Evolutionary conservation across 2,797 vertebrate species (phyloP).

Genomic region (Lithobates sylvaticus): DNA sequence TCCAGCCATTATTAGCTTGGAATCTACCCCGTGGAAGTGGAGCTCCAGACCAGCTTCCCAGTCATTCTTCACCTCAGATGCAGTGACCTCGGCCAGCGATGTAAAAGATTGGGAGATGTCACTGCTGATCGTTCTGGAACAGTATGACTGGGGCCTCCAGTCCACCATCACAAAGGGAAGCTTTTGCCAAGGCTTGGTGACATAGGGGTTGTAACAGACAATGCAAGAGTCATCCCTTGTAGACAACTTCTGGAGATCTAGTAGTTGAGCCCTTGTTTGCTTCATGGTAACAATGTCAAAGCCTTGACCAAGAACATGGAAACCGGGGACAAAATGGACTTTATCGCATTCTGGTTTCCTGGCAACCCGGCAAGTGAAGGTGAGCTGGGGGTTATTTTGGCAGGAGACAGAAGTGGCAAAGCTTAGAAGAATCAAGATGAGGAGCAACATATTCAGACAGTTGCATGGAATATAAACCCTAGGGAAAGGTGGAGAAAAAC

Average conservation of each 20-base stretch:
- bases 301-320: conserved; percentile 85
- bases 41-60: conserved; percentile 77
- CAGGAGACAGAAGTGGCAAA: not conserved
- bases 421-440: conserved; percentile 1
- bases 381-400: conserved; percentile 12
- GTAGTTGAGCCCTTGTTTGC: conserved; percentile 79
- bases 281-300: conserved; percentile 85
- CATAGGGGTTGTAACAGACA: conserved; percentile 73
- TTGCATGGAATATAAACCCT: not conserved
- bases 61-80: conserved; percentile 76
- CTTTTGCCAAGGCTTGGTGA: conserved; percentile 63
- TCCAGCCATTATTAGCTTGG: conserved; percentile 70
- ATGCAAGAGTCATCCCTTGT: conserved; percentile 78
- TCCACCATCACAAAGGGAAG: conserved; percentile 67
- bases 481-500: not conserved
- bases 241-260: conserved; percentile 75
- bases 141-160: conserved; percentile 71
- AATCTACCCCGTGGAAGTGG: fast-evolving
- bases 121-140: conserved; percentile 72
- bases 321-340: conserved; percentile 80
- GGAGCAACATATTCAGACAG: conserved; percentile 24
- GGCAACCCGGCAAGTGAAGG: conserved; percentile 72
- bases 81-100: conserved; percentile 70
- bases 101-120: conserved; percentile 75
- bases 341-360: conserved; percentile 72